Conservation (phyloP, 1,140 invertebrate species). For the Eriosoma lanigerum region DNA sequence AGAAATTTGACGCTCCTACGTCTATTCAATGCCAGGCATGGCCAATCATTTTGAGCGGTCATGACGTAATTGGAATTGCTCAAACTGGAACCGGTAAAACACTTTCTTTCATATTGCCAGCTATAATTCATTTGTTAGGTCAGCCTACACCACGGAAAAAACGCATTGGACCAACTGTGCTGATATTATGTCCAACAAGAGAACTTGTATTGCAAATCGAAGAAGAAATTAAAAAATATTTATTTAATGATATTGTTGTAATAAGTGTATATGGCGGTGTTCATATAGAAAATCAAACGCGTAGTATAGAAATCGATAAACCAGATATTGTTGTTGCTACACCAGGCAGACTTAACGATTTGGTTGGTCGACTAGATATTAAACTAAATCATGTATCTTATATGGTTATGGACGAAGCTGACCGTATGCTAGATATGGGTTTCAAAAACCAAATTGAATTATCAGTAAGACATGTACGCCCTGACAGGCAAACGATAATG, state of each 20-base stretch:
- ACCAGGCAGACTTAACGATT: conserved; percentile 81
- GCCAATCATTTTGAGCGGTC: conserved; percentile 81
- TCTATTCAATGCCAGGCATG: conserved; percentile 91
- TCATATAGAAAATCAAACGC: conserved; percentile 71
- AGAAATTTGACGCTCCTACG: conserved; percentile 79
- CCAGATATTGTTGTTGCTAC: conserved; percentile 89
- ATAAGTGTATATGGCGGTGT: conserved; percentile 74
- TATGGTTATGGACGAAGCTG: conserved; percentile 86
- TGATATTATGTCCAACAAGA: conserved; percentile 87
- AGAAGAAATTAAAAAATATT: conserved; percentile 63
- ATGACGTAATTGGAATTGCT: conserved; percentile 90
- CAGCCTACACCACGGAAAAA: conserved; percentile 70
- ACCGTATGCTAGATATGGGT: conserved; percentile 84
- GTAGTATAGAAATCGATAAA: conserved; percentile 65
- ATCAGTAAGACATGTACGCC: conserved; percentile 73
- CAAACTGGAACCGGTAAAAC: conserved; percentile 92
- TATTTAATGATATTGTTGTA: not conserved
- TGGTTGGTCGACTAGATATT: conserved; percentile 62
- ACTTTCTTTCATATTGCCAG: conserved; percentile 85
- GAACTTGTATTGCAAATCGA: conserved; percentile 91
- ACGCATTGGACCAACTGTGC: conserved; percentile 76
- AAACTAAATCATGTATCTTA: conserved; percentile 67
- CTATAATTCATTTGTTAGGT: conserved; percentile 82
- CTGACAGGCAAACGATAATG: conserved; percentile 83
- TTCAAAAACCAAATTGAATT: conserved; percentile 86